These are phyloP conservation scores for Porites lutea DNA, from an alignment of 64 coral and sea anemone species.

Conservation along the genomic window DNA sequence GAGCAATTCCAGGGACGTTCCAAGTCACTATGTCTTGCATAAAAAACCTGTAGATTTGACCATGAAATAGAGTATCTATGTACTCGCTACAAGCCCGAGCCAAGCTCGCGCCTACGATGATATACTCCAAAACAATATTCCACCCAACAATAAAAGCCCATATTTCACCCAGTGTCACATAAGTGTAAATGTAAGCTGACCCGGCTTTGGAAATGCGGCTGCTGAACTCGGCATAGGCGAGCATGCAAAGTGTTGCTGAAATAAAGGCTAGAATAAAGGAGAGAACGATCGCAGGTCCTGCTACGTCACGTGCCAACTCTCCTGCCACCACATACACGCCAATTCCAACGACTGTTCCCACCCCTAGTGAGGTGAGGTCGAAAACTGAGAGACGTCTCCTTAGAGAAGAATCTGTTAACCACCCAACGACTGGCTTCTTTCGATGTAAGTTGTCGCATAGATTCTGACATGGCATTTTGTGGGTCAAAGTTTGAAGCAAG, in stretches of 20 bases:
- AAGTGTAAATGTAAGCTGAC: slow-evolving; percentile 54
- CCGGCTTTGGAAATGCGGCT: slow-evolving; percentile 50
- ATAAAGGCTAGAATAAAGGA: slow-evolving; percentile 39
- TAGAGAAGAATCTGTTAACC: slow-evolving; percentile 9
- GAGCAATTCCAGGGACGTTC: background rate
- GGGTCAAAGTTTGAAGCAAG: background rate
- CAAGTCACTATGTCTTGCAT: background rate
- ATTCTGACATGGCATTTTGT: background rate
- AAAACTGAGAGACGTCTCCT: slow-evolving; percentile 36
- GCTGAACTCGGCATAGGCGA: slow-evolving; percentile 39
- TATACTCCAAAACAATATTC: slow-evolving; percentile 48
- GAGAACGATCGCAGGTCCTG: slow-evolving; percentile 29
- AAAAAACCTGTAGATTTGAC: slow-evolving; percentile 23
- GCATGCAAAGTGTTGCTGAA: background rate
- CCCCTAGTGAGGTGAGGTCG: slow-evolving; percentile 44
- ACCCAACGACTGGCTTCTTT: background rate
- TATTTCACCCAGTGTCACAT: slow-evolving; percentile 52
- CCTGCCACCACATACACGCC: slow-evolving; percentile 44
- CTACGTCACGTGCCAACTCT: slow-evolving; percentile 21
- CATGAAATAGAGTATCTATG: slow-evolving; percentile 16
- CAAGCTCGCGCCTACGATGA: slow-evolving; percentile 7
- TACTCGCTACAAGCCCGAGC: slow-evolving; percentile 42
- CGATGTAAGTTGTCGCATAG: background rate
- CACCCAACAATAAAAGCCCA: slow-evolving; percentile 60
- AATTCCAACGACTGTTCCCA: slow-evolving; percentile 22